phyloP scores from a whole-genome alignment of 2,797 vertebrate species.

The Gorsachius magnificus region DNA sequence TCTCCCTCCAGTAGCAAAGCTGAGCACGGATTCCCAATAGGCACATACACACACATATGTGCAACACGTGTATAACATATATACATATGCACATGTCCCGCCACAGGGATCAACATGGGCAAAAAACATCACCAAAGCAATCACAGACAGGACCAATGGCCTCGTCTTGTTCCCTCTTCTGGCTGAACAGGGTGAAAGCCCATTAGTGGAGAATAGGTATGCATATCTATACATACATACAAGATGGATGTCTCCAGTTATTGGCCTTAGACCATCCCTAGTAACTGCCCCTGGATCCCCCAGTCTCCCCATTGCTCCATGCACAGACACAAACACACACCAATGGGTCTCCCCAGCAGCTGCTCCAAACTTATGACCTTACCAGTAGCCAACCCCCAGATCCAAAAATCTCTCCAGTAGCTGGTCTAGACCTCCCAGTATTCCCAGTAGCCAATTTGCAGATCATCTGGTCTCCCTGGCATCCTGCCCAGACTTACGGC shows the following conservation, averaged over 20 bases:
- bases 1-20: not conserved
- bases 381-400: not conserved
- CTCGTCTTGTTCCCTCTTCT: not conserved
- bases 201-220: not conserved
- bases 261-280: not conserved
- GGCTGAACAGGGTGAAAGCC: not conserved
- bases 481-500: rapidly evolving
- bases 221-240: rapidly evolving
- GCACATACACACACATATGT: not conserved
- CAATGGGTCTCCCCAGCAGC: not conserved
- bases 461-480: not conserved
- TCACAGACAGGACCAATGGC: not conserved
- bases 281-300: not conserved
- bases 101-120: not conserved
- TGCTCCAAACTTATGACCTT: not conserved
- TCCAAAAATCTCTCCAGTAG: not conserved
- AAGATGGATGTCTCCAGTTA: not conserved
- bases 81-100: not conserved
- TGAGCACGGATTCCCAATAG: not conserved
- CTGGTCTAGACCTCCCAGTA: not conserved
- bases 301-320: not conserved
- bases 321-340: not conserved
- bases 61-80: not conserved
- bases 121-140: not conserved
- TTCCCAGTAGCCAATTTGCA: not conserved